These are phyloP conservation scores for Myotis davidii DNA, from an alignment of 2,113 vertebrate genomes.

Conservation along the genomic window DNA sequence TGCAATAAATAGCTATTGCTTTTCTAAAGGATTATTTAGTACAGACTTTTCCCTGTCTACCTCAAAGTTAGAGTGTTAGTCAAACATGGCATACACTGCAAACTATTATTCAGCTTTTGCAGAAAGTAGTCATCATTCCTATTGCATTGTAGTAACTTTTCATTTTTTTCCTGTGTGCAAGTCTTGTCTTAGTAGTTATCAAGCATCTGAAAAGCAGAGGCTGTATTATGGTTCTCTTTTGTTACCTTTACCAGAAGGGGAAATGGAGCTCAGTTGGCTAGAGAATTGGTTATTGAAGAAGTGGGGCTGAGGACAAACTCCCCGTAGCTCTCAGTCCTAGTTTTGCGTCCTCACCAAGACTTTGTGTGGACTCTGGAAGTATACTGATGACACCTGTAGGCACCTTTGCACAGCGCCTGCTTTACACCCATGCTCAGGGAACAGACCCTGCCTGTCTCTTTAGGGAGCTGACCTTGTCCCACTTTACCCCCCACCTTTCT, in stretches of 20 bases:
- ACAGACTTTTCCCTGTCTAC: background rate
- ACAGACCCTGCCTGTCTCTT: background rate
- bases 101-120: background rate
- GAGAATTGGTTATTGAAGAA: background rate
- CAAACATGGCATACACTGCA: background rate
- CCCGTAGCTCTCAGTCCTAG: background rate
- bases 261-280: background rate
- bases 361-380: background rate
- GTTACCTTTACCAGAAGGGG: background rate
- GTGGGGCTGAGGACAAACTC: background rate
- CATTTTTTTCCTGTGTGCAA: background rate
- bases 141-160: background rate
- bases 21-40: background rate
- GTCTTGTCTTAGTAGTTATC: background rate
- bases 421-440: background rate
- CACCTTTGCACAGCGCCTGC: background rate
- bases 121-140: background rate
- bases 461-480: accelerated
- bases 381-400: background rate
- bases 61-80: background rate
- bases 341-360: background rate
- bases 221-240: background rate
- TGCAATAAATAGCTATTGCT: background rate
- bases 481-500: background rate
- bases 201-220: background rate